Evolutionary conservation across 2,888 invertebrate species (phyloP), one percentile per base, ranked within the genome.

Genomic region (Phragmatobia fuliginosa): DNA sequence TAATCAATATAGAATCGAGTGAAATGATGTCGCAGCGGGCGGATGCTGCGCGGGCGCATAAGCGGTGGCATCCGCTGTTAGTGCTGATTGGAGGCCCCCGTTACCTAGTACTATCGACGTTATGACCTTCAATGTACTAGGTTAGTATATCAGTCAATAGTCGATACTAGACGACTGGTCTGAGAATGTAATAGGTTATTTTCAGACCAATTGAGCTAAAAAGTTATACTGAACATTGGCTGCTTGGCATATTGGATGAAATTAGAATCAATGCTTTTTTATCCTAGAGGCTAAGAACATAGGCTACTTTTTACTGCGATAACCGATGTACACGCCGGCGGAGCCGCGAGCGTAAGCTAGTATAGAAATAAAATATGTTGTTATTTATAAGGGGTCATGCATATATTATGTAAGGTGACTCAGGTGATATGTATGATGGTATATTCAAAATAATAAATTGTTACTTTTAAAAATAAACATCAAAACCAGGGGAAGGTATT

Each of bases 1-100:
- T 70, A 68, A 79, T 81, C 79, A 73, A 81, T 80, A 78, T 71
- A 75, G 71, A 75, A 79, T 74, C 72, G 71, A 76, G 78, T 83
- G 81, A 75, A 81, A 80, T 75, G 76, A 76, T 80, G 77, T 76
- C 79, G 74, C 59, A 62, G 71, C 62, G 62, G 71, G 75, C 83
- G 83, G 83, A 83, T 77, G 76, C 68, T 63, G 16, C 73, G 70
- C 66, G 70, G 71, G 21, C 73, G 67, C 66, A 70, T 81, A 82
- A 81, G 75, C 80, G 81, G 69, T 73, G 18, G 75, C 81, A 80
- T 83, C 83, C 83, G 83, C 75, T 77, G 72, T 81, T 78, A 74
- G 74, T 41, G 78, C 63, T 81, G 76, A 80, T 82, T 83, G 78
- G 82, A 82, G 81, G 82, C 81, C 82, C 82, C 80, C 38, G 75